Evolutionary conservation across 2,797 vertebrate genomes (phyloP), one percentile per base, ranked within the genome.

Genomic region (Tarsius wallacei): DNA sequence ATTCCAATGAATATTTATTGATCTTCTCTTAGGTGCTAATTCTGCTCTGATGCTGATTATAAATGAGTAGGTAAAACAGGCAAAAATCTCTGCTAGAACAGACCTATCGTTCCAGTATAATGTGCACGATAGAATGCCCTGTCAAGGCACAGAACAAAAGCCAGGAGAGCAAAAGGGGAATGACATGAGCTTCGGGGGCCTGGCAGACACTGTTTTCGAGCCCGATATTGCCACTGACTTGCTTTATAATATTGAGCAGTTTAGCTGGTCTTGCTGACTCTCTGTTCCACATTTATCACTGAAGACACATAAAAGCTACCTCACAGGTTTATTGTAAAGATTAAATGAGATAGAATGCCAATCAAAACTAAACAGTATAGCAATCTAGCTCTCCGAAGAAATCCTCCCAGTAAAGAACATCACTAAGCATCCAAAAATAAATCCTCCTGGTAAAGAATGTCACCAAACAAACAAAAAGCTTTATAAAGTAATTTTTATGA

Each of bases 281-380:
- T 87, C 12, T 93, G 90, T 94, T 83, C 36, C 82, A 70, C 24
- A 61, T 83, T 83, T 83, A 80, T 77, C 73, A 53, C 31, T 47
- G 83, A 90, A 70, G 7, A 31, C 1, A 77, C 33, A 36, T 86
- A 74, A 77, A 11, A 85, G 61, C 53, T 66, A 86, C 26, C 10
- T 86, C 53, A 24, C 16, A 86, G 76, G 53, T 71, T 90, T 73
- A 21, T 55, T 33, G 0, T 61, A 90, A 84, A 90, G 42, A 70
- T 85, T 53, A 91, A 91, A 47, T 1, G 82, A 76, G 9, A 22
- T 57, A n/a, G 17, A 87, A 91, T 57, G 16, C 47, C 78, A 63
- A 55, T 74, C 71, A 80, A 88, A 68, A 64, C 55, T 7, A 33
- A 64, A 84, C 26, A 19, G 42, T 47, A 94, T n/a, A 9, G 16